Evolutionary conservation across 2,113 vertebrate genomes (phyloP), one percentile per base, ranked within the genome.

Genomic region (Anoura caudifer): DNA sequence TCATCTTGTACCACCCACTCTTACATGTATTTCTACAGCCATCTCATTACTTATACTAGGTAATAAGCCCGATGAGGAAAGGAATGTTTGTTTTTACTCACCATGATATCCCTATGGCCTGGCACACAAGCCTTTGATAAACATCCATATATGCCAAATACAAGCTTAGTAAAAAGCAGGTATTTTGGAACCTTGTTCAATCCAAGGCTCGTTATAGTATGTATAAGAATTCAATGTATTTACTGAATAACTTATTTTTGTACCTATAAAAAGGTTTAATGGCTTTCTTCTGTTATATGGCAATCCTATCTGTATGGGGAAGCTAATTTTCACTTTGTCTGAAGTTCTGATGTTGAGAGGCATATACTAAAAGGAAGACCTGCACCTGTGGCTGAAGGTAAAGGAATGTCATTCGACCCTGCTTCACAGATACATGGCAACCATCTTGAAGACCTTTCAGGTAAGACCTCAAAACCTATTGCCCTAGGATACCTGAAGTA

Each of bases 31-130:
- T 73, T 76, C 31, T 92, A 33, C 43, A 86, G 89, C 43, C 50
- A 92, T 91, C 24, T 65, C 41, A 95, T 86, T 76, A 82, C 69
- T 80, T 95, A 67, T n/a, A 88, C 14, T 82, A 96, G 56, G 26
- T 67, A 97, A 50, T 36, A 94, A 90, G 31, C 28, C 61, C 38
- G 31, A 24, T 7, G 16, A 97, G 54, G 61, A 86, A 93, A 86
- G 26, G 24, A 84, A 76, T 63, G 54, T 28, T 93, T 94, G 63
- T 52, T 92, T 93, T 95, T 82, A 81, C 7, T 93, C 14, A 87
- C 14, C 52, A 81, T 38, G 56, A 31, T 84, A 84, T 19, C 65
- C 72, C 59, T 31, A 76, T 45, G 73, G n/a, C 43, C 81, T 33
- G 38, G 41, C 75, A 82, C 7, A 88, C 3, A 95, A 86, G 14